Evolutionary conservation across 2,797 vertebrate species (phyloP).

Genomic region (Bovichtus variegatus): DNA sequence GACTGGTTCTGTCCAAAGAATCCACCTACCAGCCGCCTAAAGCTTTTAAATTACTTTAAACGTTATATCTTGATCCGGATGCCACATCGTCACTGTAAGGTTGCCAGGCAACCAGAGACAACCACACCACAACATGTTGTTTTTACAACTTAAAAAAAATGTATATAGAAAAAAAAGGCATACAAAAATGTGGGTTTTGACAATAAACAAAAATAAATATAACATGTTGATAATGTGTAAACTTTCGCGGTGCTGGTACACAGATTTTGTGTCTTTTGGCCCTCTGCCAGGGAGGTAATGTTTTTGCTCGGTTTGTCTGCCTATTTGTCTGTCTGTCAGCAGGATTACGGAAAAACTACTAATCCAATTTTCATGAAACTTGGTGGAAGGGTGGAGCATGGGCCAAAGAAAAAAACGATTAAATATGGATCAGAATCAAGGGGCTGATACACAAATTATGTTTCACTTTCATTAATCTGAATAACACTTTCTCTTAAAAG

Average conservation of each 20-base stretch:
- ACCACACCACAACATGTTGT: too few species aligned
- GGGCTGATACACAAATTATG: too few species aligned
- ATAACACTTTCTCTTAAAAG: background rate
- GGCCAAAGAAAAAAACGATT: too few species aligned
- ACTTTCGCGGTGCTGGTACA: background rate
- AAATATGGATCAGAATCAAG: too few species aligned
- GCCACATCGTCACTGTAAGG: background rate
- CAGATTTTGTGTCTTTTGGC: too few species aligned
- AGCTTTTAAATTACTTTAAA: slow-evolving; percentile 6
- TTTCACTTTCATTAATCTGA: too few species aligned
- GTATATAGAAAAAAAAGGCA: background rate
- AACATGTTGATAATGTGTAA: background rate
- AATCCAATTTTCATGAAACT: too few species aligned
- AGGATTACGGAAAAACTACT: too few species aligned
- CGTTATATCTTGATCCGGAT: background rate
- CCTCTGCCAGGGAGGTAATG: too few species aligned
- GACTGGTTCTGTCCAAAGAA: background rate
- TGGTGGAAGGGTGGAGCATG: too few species aligned
- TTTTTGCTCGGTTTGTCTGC: too few species aligned
- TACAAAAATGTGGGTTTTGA: background rate
- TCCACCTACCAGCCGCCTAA: background rate
- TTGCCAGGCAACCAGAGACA: slow-evolving; percentile 1
- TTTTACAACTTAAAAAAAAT: background rate
- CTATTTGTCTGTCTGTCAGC: too few species aligned
- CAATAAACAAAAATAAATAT: background rate